Conservation (phyloP, 2,113 vertebrate genomes). For the Nymphicus hollandicus region DNA sequence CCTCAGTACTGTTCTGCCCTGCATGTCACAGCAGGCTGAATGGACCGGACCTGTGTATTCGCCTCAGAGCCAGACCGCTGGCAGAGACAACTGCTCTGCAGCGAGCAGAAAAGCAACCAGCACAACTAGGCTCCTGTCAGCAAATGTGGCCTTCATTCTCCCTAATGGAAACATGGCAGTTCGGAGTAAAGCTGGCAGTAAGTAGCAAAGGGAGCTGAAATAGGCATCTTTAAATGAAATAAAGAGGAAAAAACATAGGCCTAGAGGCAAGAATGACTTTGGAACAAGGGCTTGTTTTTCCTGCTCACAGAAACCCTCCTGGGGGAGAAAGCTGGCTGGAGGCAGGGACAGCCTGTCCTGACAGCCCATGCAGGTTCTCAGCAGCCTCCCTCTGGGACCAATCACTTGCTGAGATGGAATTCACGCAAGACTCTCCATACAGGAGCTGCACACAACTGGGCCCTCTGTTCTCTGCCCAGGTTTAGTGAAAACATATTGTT, state of each 20-base stretch:
- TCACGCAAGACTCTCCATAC: not conserved
- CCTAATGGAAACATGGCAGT: not conserved
- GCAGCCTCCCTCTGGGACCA: not conserved
- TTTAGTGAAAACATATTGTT: fast-evolving
- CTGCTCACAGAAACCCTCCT: not conserved
- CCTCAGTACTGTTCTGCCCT: not conserved
- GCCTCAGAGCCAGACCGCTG: fast-evolving
- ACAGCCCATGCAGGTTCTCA: not conserved
- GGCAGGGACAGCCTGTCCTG: not conserved
- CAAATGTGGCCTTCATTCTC: not conserved
- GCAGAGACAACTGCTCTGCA: not conserved
- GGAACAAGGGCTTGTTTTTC: not conserved
- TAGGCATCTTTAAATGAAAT: not conserved
- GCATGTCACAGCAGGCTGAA: not conserved
- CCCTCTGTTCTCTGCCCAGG: not conserved
- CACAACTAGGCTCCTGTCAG: not conserved
- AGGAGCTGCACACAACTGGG: not conserved
- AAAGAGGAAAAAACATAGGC: not conserved
- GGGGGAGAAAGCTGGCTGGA: not conserved
- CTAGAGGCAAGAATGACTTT: not conserved
- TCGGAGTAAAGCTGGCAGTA: not conserved
- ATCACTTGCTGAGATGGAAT: not conserved
- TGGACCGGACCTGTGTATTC: not conserved
- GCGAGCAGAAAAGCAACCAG: fast-evolving
- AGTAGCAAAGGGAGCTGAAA: not conserved